Evolutionary conservation across 2,113 vertebrate genomes (phyloP).

Genomic region (Varanus salvator): DNA sequence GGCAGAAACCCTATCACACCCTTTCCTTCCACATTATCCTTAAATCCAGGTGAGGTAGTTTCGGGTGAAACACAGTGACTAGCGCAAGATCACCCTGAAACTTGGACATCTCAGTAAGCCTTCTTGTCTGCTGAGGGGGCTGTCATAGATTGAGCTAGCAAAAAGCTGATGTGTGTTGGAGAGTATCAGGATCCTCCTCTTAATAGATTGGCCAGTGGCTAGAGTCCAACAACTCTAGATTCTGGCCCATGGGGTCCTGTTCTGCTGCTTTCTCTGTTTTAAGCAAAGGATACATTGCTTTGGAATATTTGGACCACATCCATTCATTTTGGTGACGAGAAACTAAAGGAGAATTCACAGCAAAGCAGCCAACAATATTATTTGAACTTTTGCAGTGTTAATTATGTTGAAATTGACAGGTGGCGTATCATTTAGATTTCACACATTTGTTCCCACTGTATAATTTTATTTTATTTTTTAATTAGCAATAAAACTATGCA

Average conservation of each 20-base stretch:
- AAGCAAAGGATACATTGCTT: neutral
- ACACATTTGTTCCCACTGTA: conserved; percentile 5
- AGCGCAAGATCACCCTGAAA: neutral
- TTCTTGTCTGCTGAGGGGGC: neutral
- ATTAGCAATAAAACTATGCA: neutral
- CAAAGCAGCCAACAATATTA: neutral
- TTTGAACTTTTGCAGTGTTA: conserved; percentile 10
- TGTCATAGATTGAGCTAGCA: neutral
- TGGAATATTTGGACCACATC: neutral
- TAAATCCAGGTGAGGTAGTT: neutral
- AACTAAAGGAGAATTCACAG: conserved; percentile 2
- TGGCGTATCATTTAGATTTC: conserved; percentile 35
- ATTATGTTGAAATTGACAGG: conserved; percentile 28
- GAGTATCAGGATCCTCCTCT: neutral
- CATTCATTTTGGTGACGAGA: conserved; percentile 7
- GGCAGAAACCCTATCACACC: too few species aligned
- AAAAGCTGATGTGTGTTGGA: neutral
- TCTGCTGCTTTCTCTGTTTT: conserved; percentile 13
- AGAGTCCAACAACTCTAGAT: neutral
- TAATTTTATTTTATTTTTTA: neutral
- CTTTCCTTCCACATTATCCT: neutral
- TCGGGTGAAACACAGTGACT: neutral
- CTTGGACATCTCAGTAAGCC: neutral
- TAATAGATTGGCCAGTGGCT: neutral
- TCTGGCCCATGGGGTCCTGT: neutral